Base-by-base conservation (phyloP, 2,888 invertebrate genomes). In the Pteria penguin region DNA sequence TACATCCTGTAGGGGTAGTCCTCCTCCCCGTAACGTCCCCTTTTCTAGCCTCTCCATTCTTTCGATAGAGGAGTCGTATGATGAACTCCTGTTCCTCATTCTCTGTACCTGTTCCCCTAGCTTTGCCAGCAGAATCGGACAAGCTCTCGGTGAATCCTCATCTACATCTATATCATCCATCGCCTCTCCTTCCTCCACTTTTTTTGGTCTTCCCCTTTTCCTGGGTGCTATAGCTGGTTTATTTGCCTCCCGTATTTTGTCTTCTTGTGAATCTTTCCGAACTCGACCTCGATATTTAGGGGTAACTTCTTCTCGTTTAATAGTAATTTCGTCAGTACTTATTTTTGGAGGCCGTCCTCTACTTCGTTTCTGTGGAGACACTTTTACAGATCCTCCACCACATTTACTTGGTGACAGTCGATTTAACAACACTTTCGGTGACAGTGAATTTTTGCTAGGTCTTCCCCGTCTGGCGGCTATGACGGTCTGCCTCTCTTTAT, bases 401-500 rank as follows among this genome's bases (percentile, higher is more conserved):
- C 11, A 14, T 29, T 33, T 61, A 18, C 26, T 26, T n/a, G 66
- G 60, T 24, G 58, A 36, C 18, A 58, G 31, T n/a, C 57, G 36
- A 29, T 52, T 31, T 29, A 69, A 11, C 5, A 72, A 26, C 2
- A 63, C 24, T 33, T 62, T 68, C 22, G 76, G 68, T 11, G 66
- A 67, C 33, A 61, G 61, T 26, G 31, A 26, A 24, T 60, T 61
- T 22, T 61, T 61, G 11, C 27, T 2, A 52, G 67, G 61, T 29
- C 68, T 55, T 52, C 72, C 76, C n/a, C 68, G 68, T 66, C 71
- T 72, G 14, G 54, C 66, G 11, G 63, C 66, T 29, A 60, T 63
- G 32, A 78, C 80, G 58, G 75, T 75, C 58, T 80, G 75, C 36
- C 77, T 52, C 67, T 81, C 75, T 68, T 76, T 77, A 52, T 83